phyloP scores from a whole-genome alignment of 2,797 vertebrate genomes.

The Otolemur crassicaudatus region DNA sequence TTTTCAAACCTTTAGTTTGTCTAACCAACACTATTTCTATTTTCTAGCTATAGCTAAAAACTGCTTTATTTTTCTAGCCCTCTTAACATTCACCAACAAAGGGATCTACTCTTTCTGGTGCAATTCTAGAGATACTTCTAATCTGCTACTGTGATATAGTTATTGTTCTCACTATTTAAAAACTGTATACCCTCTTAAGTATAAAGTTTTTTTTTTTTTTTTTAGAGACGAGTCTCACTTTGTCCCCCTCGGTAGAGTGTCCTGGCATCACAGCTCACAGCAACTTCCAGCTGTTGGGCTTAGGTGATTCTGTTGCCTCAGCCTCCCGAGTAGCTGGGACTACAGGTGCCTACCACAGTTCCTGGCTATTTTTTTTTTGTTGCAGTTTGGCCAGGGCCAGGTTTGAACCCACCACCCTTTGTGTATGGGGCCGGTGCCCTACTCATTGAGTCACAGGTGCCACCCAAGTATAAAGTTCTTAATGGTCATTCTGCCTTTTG shows the following conservation, averaged over 20 bases:
- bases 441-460: too few relatives aligned
- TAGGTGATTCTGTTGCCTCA: too few relatives aligned
- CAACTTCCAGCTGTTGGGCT: too few relatives aligned
- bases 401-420: too few relatives aligned
- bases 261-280: too few relatives aligned
- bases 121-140: not conserved
- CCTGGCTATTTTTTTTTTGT: too few relatives aligned
- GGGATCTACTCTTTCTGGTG: not conserved
- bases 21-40: not conserved
- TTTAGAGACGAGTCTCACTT: too few relatives aligned
- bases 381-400: too few relatives aligned
- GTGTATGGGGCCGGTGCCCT: too few relatives aligned
- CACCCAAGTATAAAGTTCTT: not conserved
- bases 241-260: too few relatives aligned
- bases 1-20: not conserved
- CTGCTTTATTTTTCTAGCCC: not conserved
- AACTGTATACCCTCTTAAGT: not conserved
- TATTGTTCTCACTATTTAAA: not conserved
- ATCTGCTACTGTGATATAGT: not conserved
- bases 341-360: too few relatives aligned
- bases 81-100: not conserved
- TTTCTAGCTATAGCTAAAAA: not conserved
- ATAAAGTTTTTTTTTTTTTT: not conserved
- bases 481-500: not conserved
- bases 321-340: too few relatives aligned